Evolutionary conservation across 2,113 vertebrate genomes (phyloP), one percentile per base, ranked within the genome.

Genomic region (Trematocara nigrifrons): DNA sequence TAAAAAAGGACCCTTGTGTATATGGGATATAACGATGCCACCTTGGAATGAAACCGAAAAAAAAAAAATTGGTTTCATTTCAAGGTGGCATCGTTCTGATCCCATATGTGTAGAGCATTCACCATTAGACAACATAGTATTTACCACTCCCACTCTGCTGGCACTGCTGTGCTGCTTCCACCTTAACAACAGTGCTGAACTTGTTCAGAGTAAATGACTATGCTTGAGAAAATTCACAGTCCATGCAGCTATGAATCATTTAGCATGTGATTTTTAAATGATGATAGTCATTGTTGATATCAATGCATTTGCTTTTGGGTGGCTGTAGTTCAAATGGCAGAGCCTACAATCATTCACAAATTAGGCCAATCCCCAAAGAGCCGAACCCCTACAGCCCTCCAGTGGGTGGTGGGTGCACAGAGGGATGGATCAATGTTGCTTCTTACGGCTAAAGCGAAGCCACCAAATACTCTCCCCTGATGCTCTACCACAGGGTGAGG

Each of bases 1-100:
- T 61, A 22, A 69, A 69, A 18, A 1, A 20, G 10, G n/a, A 40
- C n/a, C 38, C 35, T 69, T 69, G 64, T 13, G 47, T 2, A 51
- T 51, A 51, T 3, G 54, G 6, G 22, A 29, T 29, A 56, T 22
- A 56, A 56, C 4, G 4, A 56, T 56, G 4, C 0, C 54, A 29
- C 22, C 54, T 56, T 56, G 0, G 29, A 56, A 15, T 15, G 6
- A 56, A 56, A 29, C 54, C 6, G 2, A 26, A 12, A 54, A 22
- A 51, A n/a, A 7, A 1, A n/a, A 49, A 5, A 2, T 1, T 0
- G 12, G 2, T 29, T 56, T 56, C 2, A 56, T 56, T 29, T 56
- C 54, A 56, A 56, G 0, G 54, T 56, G 22, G 22, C 22, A 56
- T 56, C 0, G 0, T 56, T 1, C 12, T 56, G 22, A 56, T 56